Conservation (phyloP, 2,113 vertebrate genomes). For the Chionodraco myersi region DNA sequence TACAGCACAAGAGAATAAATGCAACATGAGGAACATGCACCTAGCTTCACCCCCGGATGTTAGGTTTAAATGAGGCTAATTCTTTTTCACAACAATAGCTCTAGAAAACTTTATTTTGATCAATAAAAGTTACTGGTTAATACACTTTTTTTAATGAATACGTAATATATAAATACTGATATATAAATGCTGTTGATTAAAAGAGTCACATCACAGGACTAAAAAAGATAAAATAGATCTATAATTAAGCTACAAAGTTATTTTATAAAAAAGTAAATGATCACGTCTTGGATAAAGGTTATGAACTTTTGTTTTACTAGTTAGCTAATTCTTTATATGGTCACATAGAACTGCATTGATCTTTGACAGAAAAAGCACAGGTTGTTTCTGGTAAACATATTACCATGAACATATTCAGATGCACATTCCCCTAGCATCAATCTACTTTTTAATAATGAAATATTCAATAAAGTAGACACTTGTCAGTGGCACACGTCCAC, state of each 20-base stretch:
- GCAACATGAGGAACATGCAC: background rate
- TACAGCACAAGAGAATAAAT: conserved; percentile 11
- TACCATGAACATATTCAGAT: background rate
- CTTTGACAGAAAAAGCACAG: background rate
- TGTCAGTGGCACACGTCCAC: conserved; percentile 39
- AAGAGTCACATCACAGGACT: too few species aligned
- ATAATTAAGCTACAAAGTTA: background rate
- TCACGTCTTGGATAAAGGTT: background rate
- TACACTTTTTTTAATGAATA: too few species aligned
- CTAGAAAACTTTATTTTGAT: background rate
- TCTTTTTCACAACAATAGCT: background rate
- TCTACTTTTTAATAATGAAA: conserved; percentile 42
- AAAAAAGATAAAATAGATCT: too few species aligned
- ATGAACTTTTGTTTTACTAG: background rate
- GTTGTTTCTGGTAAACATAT: background rate
- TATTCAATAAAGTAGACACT: conserved; percentile 50
- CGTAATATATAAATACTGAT: too few species aligned
- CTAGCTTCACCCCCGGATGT: background rate
- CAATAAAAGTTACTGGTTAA: background rate
- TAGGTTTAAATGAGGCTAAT: background rate
- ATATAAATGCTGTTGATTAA: too few species aligned
- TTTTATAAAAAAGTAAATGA: background rate
- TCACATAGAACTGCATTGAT: background rate
- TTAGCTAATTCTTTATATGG: background rate
- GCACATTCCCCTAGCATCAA: conserved; percentile 15